phyloP scores from a whole-genome alignment of 2,888 invertebrate species.

The Isoperla grammatica region DNA sequence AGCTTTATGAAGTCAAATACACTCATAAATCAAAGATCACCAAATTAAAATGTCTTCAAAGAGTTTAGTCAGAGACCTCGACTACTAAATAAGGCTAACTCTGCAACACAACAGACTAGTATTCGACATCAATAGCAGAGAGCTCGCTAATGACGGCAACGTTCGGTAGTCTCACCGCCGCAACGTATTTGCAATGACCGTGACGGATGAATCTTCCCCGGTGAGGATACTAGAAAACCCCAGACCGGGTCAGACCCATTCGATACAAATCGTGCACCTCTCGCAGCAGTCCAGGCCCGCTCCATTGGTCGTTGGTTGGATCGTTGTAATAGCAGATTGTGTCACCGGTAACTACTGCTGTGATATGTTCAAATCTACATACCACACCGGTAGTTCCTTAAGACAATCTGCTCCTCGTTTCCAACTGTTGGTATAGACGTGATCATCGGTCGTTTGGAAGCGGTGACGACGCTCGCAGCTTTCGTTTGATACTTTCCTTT shows the following conservation, averaged over 20 bases:
- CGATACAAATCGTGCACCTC: no score
- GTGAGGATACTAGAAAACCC: no score
- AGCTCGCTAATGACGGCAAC: no score
- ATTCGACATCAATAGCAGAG: no score
- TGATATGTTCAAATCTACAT: slow-evolving; percentile 40
- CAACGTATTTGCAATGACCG: no score
- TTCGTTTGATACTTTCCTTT: slow-evolving; percentile 28
- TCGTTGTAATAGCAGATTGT: slow-evolving; percentile 28
- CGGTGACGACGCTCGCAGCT: neutral
- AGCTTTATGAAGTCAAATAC: slow-evolving; percentile 43
- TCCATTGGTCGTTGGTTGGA: neutral
- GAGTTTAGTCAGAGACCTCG: no score
- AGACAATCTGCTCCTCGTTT: neutral
- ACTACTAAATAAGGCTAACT: no score
- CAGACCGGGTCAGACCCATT: no score
- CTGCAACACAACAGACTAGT: no score
- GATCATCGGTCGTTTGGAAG: neutral
- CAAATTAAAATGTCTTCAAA: slow-evolving; percentile 49
- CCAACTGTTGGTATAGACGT: neutral
- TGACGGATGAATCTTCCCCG: no score
- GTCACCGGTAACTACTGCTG: slow-evolving; percentile 44
- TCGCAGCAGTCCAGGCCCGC: no score
- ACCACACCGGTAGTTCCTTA: slow-evolving; percentile 45
- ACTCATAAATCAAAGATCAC: slow-evolving; percentile 51
- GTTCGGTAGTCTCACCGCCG: no score